These are phyloP conservation scores for Lucinisca nassula DNA, from an alignment of 2,888 invertebrate species.

Conservation along the genomic window DNA sequence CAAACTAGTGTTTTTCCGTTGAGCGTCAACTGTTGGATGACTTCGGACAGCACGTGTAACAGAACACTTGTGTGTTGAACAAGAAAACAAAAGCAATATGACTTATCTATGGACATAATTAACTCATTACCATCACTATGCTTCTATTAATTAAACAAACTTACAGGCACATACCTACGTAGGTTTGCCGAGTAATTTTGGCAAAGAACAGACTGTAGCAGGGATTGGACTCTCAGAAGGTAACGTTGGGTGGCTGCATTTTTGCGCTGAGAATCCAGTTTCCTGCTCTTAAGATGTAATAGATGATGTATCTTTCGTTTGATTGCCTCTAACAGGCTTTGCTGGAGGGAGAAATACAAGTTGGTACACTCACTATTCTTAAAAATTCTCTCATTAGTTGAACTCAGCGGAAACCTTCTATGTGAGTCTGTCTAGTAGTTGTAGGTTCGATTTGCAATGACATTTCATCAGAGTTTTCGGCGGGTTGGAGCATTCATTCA, in stretches of 20 bases:
- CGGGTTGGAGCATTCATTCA: not conserved
- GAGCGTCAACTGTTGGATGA: too few species aligned
- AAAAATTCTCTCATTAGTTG: not conserved
- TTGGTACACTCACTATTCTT: not conserved
- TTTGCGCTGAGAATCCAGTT: not conserved
- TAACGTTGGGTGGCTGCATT: not conserved
- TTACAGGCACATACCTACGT: not conserved
- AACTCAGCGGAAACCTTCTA: not conserved
- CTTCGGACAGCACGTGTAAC: not conserved
- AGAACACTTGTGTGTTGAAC: not conserved
- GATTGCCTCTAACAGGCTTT: conserved; percentile 15
- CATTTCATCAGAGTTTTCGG: not conserved
- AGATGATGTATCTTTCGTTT: conserved; percentile 15
- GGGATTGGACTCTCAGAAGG: not conserved
- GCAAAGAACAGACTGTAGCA: not conserved
- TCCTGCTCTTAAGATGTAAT: not conserved
- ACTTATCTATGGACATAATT: not conserved
- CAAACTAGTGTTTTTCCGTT: too few species aligned
- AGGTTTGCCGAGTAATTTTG: not conserved
- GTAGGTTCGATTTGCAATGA: not conserved
- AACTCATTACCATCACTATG: not conserved
- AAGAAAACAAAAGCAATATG: conserved; percentile 8
- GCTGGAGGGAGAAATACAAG: conserved; percentile 26
- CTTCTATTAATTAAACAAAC: conserved; percentile 13
- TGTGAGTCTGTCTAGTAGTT: not conserved